Conservation (phyloP, 1,140 invertebrate genomes). For the Glossosoma conforme region DNA sequence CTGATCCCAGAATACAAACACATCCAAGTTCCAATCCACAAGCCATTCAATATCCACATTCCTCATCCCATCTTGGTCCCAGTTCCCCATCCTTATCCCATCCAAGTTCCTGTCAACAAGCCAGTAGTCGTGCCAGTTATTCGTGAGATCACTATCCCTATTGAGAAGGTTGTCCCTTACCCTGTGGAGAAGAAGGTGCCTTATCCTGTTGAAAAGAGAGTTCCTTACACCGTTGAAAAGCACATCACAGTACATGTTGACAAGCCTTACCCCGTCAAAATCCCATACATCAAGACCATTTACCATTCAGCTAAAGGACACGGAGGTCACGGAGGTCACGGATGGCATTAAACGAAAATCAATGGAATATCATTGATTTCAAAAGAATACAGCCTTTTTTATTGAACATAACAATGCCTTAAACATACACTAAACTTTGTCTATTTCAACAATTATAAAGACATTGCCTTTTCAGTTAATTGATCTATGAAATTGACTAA, state of each 20-base stretch:
- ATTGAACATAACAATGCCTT: too few relatives aligned
- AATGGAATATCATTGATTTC: too few relatives aligned
- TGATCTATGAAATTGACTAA: too few relatives aligned
- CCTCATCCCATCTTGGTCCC: constrained; percentile 64
- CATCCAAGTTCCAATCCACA: constrained; percentile 61
- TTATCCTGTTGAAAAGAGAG: constrained; percentile 66
- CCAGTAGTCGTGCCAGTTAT: constrained; percentile 65
- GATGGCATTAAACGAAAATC: constrained; percentile 38
- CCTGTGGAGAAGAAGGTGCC: constrained; percentile 67
- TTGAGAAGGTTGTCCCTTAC: constrained; percentile 68
- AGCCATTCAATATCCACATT: constrained; percentile 63
- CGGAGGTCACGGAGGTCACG: constrained; percentile 28
- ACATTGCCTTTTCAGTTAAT: too few relatives aligned
- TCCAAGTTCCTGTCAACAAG: constrained; percentile 67
- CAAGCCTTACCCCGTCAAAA: constrained; percentile 67
- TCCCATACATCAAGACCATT: constrained; percentile 68
- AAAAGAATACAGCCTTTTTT: too few relatives aligned
- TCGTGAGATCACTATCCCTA: constrained; percentile 65
- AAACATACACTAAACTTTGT: too few relatives aligned
- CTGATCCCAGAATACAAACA: constrained; percentile 66
- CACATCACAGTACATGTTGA: constrained; percentile 67
- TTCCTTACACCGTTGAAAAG: constrained; percentile 66
- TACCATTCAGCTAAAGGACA: constrained; percentile 56
- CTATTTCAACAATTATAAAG: too few relatives aligned
- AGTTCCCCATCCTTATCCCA: constrained; percentile 66